Base-by-base conservation (phyloP, 2,113 vertebrate genomes). In the Psilopsiagon aymara region DNA sequence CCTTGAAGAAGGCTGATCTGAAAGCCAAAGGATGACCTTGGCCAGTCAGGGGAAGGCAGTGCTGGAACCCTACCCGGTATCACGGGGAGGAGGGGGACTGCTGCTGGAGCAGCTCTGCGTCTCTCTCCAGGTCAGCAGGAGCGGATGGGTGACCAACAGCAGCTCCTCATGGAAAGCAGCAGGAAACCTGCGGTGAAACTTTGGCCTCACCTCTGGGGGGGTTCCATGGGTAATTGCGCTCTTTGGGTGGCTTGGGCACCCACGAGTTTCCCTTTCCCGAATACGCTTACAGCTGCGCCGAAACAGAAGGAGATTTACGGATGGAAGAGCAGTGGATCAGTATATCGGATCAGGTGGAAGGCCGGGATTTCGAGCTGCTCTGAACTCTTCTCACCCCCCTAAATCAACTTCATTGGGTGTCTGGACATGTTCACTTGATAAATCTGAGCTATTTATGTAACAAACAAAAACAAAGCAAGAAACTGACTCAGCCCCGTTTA, bases 391-490 rank as follows among this genome's bases (percentile, higher is more conserved):
- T 90, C 94, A 92, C 44, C 49, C 79, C 49, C 60, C 82, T 80
- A 92, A 88, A 95, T 88, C 88, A 81, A 77, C 80, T 92, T 93
- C 95, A 80, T 83, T 80, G 90, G 21, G 11, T 77, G 80, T 88
- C 79, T 88, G 83, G 94, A 81, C 53, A 66, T 43, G 39, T 68
- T 82, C 68, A 39, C 29, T 73, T n/a, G 68, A 83, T 91, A 57
- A 51, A 47, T 13, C 18, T 24, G 57, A 78, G 66, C 35, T 14
- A 53, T 33, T 78, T 51, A 13, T 15, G 49, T 51, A 17, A 17
- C 43, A 37, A 59, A 78, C 28, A 8, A 13, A 11, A 37, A 23
- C 4, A 57, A 33, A 33, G 31, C 55, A 13, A 13, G 31, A 57
- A 31, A 59, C 33, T 11, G 6, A 11, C 52, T 52, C 55, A 10